These are phyloP conservation scores for Monopterus albus DNA, from an alignment of 2,113 vertebrate genomes.

Conservation along the genomic window DNA sequence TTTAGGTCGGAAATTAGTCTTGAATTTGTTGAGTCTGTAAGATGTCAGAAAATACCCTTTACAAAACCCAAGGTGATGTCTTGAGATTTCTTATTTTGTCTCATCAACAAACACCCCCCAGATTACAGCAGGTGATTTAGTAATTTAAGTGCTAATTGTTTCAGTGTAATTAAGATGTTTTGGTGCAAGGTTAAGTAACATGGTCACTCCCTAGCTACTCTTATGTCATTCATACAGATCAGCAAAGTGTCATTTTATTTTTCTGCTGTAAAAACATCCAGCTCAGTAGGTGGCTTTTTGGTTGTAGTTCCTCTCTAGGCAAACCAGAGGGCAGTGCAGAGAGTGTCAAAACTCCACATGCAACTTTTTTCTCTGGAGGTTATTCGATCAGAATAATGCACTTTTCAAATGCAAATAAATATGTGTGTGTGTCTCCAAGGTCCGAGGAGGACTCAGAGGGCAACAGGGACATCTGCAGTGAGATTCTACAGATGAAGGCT, in stretches of 20 bases:
- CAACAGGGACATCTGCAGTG: slow-evolving; percentile 89
- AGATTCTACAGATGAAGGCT: slow-evolving; percentile 90
- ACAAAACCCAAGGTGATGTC: not conserved
- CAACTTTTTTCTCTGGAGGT: not conserved
- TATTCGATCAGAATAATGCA: slow-evolving; percentile 10
- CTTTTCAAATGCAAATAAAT: slow-evolving; percentile 13
- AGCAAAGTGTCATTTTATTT: no score
- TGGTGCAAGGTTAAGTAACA: not conserved
- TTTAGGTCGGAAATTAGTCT: not conserved
- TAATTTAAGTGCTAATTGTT: no score
- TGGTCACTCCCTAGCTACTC: no score
- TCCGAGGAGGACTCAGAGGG: slow-evolving; percentile 90
- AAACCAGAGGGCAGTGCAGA: slow-evolving; percentile 65
- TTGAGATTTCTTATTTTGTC: not conserved
- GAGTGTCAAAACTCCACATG: slow-evolving; percentile 1
- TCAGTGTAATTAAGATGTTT: not conserved
- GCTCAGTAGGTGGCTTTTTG: not conserved
- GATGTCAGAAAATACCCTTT: not conserved
- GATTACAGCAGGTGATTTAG: no score
- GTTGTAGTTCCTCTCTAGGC: slow-evolving; percentile 33
- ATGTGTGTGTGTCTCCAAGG: slow-evolving; percentile 70
- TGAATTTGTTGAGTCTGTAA: no score
- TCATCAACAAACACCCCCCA: no score
- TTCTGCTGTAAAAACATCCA: not conserved
- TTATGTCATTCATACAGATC: no score